Base-by-base conservation (phyloP, 2,888 invertebrate genomes). In the Aproaerema taeniolella region DNA sequence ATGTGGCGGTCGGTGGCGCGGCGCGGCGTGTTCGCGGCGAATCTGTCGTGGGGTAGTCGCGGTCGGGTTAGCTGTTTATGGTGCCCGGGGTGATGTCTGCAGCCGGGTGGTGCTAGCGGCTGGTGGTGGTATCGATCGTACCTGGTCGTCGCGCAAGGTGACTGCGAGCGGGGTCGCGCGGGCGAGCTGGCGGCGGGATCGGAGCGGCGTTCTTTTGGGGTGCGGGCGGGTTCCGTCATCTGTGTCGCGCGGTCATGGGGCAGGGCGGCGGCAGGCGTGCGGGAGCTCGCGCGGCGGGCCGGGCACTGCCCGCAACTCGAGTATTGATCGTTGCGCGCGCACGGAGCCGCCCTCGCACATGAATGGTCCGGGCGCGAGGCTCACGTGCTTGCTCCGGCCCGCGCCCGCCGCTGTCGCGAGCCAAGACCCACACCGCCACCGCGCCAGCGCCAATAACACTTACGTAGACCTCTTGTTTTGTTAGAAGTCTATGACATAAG, bases 161-260 rank as follows among this genome's bases (percentile, higher is more conserved):
- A 50, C 49, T 49, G 58, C 57, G 58, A 49, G 58, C 55, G 53
- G 55, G 60, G 50, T 51, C 55, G 56, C 62, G 65, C 61, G 61
- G 55, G 73, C 69, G 75, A 68, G 70, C 67, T 68, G 73, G 70
- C 62, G 59, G 66, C 64, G 66, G 76, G 75, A 73, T 55, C 61
- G 56, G 60, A 56, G 66, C 59, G 58, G 65, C 63, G 67, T 59
- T 61, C 62, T 73, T 55, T 72, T 58, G 56, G 67, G 73, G 69
- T 65, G 72, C 72, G 73, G 81, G 69, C 74, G 81, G 85, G 83
- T 79, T 81, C 81, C 86, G 88, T 88, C 88, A 80, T 83, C 81
- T 86, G 83, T 81, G 76, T 71, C 66, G 71, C 76, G 78, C 75
- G 76, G 72, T 71, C 78, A 81, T 82, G 81, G 69, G 76, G 61